A percentile compares a stretch with the other conserved stretches of the same genome.
Evolutionary conservation across 1,140 invertebrate genomes (phyloP).

Genomic region (Choristoneura fumiferana): DNA sequence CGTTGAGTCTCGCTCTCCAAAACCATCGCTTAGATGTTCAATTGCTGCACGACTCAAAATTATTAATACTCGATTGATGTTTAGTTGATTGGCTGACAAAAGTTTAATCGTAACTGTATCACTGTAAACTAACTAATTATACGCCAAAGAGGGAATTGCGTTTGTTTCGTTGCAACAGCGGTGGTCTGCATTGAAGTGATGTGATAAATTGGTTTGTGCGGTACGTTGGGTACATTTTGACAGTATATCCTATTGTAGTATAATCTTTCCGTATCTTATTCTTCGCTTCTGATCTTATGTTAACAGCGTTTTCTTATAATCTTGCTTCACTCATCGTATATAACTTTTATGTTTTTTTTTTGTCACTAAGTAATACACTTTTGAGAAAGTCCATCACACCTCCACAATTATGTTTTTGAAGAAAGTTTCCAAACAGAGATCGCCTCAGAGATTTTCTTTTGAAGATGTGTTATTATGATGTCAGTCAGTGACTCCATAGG

Average conservation of each 20-base stretch:
- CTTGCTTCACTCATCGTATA: conserved; percentile 5
- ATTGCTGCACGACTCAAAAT: conserved; percentile 17
- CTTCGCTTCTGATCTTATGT: conserved; percentile 21
- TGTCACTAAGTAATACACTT: no score
- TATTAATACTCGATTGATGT: conserved; percentile 5
- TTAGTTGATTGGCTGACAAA: conserved; percentile 16
- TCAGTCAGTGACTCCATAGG: no score
- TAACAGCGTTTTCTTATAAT: conserved; percentile 5
- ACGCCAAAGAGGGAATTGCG: conserved; percentile 35
- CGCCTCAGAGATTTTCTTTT: no score
- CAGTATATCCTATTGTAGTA: conserved; percentile 24
- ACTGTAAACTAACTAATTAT: conserved; percentile 42
- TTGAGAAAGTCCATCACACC: no score
- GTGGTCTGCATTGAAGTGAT: conserved; percentile 34
- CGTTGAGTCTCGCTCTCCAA: conserved; percentile 56
- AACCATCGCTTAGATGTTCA: conserved; percentile 5
- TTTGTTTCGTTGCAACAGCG: conserved; percentile 31
- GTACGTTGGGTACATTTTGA: conserved; percentile 75
- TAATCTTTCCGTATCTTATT: conserved; percentile 24
- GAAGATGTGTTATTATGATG: no score
- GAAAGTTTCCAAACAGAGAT: no score
- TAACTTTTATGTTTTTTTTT: not conserved
- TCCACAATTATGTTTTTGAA: no score
- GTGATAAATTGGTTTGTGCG: conserved; percentile 36
- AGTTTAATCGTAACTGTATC: not conserved